Evolutionary conservation across 2,888 invertebrate species (phyloP), one percentile per base, ranked within the genome.

Genomic region (Allygus modestus): DNA sequence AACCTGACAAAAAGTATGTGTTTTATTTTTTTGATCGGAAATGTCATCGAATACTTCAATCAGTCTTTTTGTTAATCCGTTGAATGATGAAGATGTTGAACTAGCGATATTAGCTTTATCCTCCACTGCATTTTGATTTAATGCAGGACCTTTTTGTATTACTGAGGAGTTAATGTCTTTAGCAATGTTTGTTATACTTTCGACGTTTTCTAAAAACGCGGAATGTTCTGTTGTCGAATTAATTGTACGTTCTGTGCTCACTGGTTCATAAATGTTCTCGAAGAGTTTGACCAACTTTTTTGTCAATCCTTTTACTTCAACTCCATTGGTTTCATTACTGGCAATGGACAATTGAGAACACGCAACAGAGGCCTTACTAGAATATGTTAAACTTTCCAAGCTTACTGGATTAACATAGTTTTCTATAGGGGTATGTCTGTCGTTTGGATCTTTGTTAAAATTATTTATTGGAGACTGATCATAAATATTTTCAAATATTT

Each of bases 401-500:
- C 4, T 7, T 7, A 23, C 23, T 23, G 20, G 2, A 46, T 12
- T 1, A 46, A 17, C 2, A 1, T 46, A 1, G 17, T 46, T 20
- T 58, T 23, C 12, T 58, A 2, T 58, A 4, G 20, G 4, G 2
- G 15, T 17, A 17, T 12, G 1, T 0, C 12, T 28, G 15, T 11
- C 9, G 4, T 31, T 9, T 31, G 12, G 5, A 23, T 31, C 15
- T 28, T 0, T 17, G 17, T 28, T 28, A 4, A 28, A 15, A 65
- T 28, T 15, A 28, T 4, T 11, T 0, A 1, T 31, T 15, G 26
- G 4, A 65, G 28, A 9, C 5, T 28, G 26, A 0, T 26, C 17
- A 31, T 65, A 65, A 28, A 65, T 65, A 31, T 65, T 65, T 28
- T 65, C 65, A 65, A 65, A 65, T 17, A 65, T 28, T 31, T 65